Evolutionary conservation across 2,888 invertebrate genomes (phyloP).

Genomic region (Cheilosia scutellata): DNA sequence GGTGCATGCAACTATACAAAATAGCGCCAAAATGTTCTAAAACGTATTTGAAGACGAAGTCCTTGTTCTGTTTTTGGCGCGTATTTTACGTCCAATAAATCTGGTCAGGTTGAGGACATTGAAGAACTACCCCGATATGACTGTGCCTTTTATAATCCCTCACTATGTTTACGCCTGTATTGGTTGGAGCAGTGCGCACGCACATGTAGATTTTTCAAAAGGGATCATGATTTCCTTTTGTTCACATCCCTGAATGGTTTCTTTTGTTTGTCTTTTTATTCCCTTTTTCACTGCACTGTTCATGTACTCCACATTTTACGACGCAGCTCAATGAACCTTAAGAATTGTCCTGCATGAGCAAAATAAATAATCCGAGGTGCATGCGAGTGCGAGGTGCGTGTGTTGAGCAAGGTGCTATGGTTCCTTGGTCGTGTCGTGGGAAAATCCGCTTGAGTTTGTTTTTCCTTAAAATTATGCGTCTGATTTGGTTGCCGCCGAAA

Average conservation of each 20-base stretch:
- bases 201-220: conserved; percentile 31
- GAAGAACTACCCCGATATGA: conserved; percentile 17
- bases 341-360: conserved; percentile 61
- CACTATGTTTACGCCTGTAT: conserved; percentile 5
- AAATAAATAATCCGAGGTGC: conserved; percentile 48
- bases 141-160: conserved; percentile 42
- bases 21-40: conserved; percentile 62
- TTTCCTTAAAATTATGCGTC: conserved; percentile 27
- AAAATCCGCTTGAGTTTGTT: conserved; percentile 36
- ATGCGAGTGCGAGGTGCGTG: conserved; percentile 72
- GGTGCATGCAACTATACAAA: conserved; percentile 35
- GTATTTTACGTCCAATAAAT: conserved; percentile 59
- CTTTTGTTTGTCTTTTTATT: conserved; percentile 55
- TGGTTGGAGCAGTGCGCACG: conserved; percentile 44
- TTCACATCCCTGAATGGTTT: conserved; percentile 63
- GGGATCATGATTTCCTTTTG: conserved; percentile 69
- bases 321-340: conserved; percentile 63
- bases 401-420: conserved; percentile 71
- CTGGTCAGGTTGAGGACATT: conserved; percentile 43
- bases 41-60: conserved; percentile 3
- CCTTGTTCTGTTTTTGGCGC: conserved; percentile 66
- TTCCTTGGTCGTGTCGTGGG: conserved; percentile 52
- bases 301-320: conserved; percentile 32
- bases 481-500: conserved; percentile 69
- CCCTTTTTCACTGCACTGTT: conserved; percentile 30